These are phyloP conservation scores for Apamea sordens DNA, from an alignment of 2,888 invertebrate species.

Conservation along the genomic window DNA sequence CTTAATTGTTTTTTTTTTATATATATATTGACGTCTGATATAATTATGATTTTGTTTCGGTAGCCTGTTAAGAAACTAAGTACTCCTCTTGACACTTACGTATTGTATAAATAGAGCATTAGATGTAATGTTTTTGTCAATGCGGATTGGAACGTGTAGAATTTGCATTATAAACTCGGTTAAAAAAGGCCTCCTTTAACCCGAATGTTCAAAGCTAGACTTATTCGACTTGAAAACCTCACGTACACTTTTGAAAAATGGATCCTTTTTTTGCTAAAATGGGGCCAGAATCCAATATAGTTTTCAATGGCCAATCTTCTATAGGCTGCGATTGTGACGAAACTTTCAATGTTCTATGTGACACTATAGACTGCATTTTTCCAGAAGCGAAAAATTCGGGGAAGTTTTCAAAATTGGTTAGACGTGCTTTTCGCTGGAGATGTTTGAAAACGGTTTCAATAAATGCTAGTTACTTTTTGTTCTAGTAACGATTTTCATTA, in stretches of 20 bases:
- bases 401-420: constrained; percentile 10
- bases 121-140: not conserved
- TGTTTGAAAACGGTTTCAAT: not conserved
- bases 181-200: not conserved
- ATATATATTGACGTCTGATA: no score
- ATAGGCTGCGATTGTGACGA: constrained; percentile 10
- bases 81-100: not conserved
- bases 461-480: not conserved
- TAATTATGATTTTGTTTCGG: not conserved
- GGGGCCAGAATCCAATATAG: constrained; percentile 34
- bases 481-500: not conserved
- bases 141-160: not conserved
- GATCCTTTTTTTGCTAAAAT: constrained; percentile 13
- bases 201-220: not conserved
- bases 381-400: not conserved
- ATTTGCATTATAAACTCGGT: constrained; percentile 4
- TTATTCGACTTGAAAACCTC: constrained; percentile 16
- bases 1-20: not conserved
- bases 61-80: not conserved
- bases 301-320: constrained; percentile 39
- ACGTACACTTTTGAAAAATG: constrained; percentile 29
- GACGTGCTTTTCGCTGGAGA: constrained; percentile 1
- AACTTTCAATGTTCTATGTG: constrained; percentile 34
- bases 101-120: not conserved
- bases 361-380: constrained; percentile 23